These are phyloP conservation scores for Nesidiocoris tenuis DNA, from an alignment of 2,888 invertebrate species.

Conservation along the genomic window DNA sequence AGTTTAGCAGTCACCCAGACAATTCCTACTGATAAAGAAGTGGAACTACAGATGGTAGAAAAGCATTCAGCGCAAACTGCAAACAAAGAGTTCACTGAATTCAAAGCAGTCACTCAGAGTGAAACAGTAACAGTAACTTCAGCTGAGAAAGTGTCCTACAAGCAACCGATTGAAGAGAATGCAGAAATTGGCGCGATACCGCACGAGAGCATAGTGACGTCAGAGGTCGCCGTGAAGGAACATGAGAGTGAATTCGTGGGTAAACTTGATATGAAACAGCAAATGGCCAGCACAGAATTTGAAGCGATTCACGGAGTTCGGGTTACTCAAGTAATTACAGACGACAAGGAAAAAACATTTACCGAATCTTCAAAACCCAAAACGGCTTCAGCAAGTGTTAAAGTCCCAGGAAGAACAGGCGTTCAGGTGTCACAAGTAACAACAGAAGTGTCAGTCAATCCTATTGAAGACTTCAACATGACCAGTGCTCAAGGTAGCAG, in stretches of 20 bases:
- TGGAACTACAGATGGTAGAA: slow-evolving; percentile 51
- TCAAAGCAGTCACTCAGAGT: slow-evolving; percentile 58
- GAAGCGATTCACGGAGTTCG: slow-evolving; percentile 54
- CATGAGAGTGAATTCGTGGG: slow-evolving; percentile 54
- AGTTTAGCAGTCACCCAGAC: slow-evolving; percentile 56
- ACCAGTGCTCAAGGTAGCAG: slow-evolving; percentile 49
- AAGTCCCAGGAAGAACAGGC: slow-evolving; percentile 50
- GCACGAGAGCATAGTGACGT: slow-evolving; percentile 60
- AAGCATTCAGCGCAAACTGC: slow-evolving; percentile 53
- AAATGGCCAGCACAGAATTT: slow-evolving; percentile 53
- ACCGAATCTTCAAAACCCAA: slow-evolving; percentile 47
- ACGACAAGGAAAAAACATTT: slow-evolving; percentile 54
- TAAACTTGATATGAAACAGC: slow-evolving; percentile 52
- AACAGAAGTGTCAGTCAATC: slow-evolving; percentile 49
- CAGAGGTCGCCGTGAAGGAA: slow-evolving; percentile 57
- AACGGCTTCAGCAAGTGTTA: slow-evolving; percentile 49
- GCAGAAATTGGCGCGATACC: slow-evolving; percentile 57
- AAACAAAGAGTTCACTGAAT: slow-evolving; percentile 53
- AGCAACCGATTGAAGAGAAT: slow-evolving; percentile 52
- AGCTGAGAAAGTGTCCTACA: slow-evolving; percentile 50
- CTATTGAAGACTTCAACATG: slow-evolving; percentile 54
- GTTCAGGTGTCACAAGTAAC: slow-evolving; percentile 51
- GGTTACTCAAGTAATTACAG: slow-evolving; percentile 54
- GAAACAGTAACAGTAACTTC: slow-evolving; percentile 56
- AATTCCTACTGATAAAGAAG: slow-evolving; percentile 57